phyloP scores from a whole-genome alignment of 2,797 vertebrate genomes.

The Myotis planiceps region DNA sequence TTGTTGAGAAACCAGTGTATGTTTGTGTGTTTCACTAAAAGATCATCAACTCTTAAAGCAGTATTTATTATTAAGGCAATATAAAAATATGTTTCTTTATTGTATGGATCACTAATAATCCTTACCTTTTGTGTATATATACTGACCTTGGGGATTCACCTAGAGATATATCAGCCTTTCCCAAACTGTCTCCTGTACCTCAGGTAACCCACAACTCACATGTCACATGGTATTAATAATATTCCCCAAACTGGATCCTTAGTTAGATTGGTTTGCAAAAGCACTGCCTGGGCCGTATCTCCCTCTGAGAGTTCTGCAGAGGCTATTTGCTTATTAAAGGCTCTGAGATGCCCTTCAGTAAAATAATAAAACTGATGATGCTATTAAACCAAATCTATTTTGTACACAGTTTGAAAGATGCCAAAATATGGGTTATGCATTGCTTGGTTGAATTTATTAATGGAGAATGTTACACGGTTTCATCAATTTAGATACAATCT shows the following conservation, averaged over 20 bases:
- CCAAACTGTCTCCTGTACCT: background rate
- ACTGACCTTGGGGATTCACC: background rate
- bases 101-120: background rate
- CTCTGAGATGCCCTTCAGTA: background rate
- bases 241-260: background rate
- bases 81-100: background rate
- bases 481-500: background rate
- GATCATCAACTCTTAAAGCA: background rate
- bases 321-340: background rate
- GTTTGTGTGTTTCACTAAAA: background rate
- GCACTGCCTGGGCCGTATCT: background rate
- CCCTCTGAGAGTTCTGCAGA: background rate
- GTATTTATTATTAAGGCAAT: background rate
- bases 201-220: background rate
- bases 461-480: background rate
- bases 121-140: background rate
- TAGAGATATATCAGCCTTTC: background rate
- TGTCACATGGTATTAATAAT: background rate
- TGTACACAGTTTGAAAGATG: constrained; percentile 29
- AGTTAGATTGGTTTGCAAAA: background rate
- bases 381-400: constrained; percentile 6
- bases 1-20: background rate
- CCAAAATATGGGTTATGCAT: background rate
- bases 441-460: background rate
- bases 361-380: constrained; percentile 4